A percentile compares a stretch with the other conserved stretches of the same genome.
phyloP scores from a whole-genome alignment of 2,113 vertebrate species.

The Lycaon pictus region DNA sequence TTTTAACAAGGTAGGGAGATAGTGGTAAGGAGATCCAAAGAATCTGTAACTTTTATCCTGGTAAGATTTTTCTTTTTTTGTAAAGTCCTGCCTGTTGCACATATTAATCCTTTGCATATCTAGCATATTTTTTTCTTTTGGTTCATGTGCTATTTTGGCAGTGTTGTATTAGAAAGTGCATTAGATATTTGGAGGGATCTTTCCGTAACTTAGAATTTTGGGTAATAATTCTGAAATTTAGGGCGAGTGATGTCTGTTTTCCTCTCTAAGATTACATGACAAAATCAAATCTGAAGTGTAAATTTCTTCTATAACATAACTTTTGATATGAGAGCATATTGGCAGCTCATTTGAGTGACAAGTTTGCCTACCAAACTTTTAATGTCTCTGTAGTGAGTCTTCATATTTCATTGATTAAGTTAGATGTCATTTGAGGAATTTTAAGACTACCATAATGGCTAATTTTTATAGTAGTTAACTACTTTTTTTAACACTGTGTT shows the following conservation, averaged over 20 bases:
- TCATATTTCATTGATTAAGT: conserved; percentile 33
- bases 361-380: not conserved
- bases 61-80: conserved; percentile 13
- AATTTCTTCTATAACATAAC: conserved; percentile 22
- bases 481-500: not conserved
- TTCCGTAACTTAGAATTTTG: conserved; percentile 23
- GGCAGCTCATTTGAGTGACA: not conserved
- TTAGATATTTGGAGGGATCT: not conserved
- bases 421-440: conserved; percentile 21
- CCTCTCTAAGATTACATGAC: conserved; percentile 1
- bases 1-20: not conserved
- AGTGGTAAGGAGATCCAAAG: not conserved
- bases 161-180: not conserved
- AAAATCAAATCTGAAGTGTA: conserved; percentile 25
- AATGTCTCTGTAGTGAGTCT: not conserved
- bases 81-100: conserved; percentile 34
- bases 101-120: conserved; percentile 10
- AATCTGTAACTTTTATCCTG: conserved; percentile 46
- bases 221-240: conserved; percentile 20
- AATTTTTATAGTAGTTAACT: not conserved
- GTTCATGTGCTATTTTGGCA: not conserved
- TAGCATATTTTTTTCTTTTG: conserved; percentile 37
- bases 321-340: not conserved
- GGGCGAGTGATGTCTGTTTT: conserved; percentile 17
- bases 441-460: not conserved